These are phyloP conservation scores for Polydrusus pterygomalis DNA, from an alignment of 2,888 invertebrate species.

Conservation along the genomic window DNA sequence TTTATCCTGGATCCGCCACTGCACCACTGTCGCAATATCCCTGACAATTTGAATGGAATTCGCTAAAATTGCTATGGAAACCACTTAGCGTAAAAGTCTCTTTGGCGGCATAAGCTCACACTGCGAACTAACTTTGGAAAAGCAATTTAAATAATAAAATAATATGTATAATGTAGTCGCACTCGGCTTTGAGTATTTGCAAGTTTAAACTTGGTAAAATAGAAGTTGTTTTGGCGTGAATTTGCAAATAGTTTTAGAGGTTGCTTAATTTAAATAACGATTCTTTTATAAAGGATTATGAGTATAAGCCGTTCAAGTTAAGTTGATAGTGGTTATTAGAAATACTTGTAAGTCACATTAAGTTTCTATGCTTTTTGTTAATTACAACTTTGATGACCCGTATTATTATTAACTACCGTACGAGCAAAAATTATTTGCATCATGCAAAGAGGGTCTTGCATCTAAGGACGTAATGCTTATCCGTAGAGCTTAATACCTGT, in stretches of 20 bases:
- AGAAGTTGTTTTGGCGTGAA: constrained; percentile 33
- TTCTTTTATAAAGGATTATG: background rate
- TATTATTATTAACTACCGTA: no score
- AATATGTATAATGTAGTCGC: constrained; percentile 42
- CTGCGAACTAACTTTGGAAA: constrained; percentile 38
- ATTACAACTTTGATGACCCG: no score
- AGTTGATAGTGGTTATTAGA: no score
- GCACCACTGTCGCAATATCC: constrained; percentile 57
- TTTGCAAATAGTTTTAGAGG: constrained; percentile 35
- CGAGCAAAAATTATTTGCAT: no score
- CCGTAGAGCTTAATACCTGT: no score
- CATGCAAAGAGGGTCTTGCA: no score
- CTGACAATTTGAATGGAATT: constrained; percentile 71
- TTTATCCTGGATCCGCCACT: no score
- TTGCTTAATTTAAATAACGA: constrained; percentile 12
- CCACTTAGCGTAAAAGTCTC: constrained; percentile 61
- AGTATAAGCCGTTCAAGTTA: background rate
- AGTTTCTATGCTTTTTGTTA: no score
- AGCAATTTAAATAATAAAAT: constrained; percentile 48
- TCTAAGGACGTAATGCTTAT: no score
- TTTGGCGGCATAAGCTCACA: constrained; percentile 40
- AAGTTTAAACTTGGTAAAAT: constrained; percentile 43
- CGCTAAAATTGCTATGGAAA: constrained; percentile 71
- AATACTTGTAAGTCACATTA: no score
- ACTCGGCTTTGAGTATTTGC: constrained; percentile 25